phyloP scores from a whole-genome alignment of 2,797 vertebrate species.

The Rhinichthys osculus region DNA sequence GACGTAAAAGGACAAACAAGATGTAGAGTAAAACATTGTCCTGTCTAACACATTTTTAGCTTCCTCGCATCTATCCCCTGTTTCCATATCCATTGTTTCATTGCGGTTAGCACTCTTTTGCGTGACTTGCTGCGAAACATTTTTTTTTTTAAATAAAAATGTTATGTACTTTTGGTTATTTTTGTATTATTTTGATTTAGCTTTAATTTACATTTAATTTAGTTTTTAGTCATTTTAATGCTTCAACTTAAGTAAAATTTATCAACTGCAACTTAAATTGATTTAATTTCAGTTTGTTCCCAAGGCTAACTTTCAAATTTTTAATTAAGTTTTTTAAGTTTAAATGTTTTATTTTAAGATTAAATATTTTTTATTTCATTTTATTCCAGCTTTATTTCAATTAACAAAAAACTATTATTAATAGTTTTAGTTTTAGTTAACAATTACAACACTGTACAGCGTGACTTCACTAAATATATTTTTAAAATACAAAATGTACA shows the following conservation, averaged over 20 bases:
- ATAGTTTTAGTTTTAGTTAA: not conserved
- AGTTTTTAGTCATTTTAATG: not conserved
- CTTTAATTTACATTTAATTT: not conserved
- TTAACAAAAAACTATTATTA: not conserved
- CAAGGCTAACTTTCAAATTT: not conserved
- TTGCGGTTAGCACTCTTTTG: not conserved
- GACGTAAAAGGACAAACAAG: not conserved
- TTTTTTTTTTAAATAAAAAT: too few relatives aligned
- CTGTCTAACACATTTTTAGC: not conserved
- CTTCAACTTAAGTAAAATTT: not conserved
- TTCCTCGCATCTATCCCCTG: not conserved
- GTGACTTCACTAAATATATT: not conserved
- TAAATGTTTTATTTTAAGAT: not conserved
- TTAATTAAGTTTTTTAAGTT: not conserved
- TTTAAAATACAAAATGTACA: not conserved
- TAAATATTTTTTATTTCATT: not conserved
- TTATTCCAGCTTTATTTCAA: not conserved
- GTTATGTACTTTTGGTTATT: not conserved
- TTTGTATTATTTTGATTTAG: not conserved
- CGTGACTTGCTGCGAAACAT: not conserved
- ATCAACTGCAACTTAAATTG: not conserved
- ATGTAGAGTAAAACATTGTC: not conserved
- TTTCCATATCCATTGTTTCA: not conserved
- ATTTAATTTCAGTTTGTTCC: not conserved
- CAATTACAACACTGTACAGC: not conserved